These are phyloP conservation scores for Probosciger aterrimus DNA, from an alignment of 2,113 vertebrate species.

Conservation along the genomic window DNA sequence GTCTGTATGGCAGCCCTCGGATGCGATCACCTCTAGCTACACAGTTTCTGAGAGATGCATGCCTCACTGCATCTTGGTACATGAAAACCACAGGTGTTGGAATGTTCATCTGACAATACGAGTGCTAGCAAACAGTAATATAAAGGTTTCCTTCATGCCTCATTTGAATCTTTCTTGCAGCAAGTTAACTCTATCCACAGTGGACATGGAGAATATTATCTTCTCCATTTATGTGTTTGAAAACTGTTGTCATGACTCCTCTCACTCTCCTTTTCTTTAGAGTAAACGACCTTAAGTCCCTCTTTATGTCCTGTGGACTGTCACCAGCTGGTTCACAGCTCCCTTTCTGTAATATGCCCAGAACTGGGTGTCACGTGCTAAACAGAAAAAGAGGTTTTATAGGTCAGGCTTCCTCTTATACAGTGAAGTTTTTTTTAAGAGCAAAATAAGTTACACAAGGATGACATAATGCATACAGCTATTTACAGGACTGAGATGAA, in stretches of 20 bases:
- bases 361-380: background rate
- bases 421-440: background rate
- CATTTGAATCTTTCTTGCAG: background rate
- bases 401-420: background rate
- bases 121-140: background rate
- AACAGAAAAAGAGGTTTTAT: background rate
- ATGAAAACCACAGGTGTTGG: rapidly evolving
- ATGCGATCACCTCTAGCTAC: too few species aligned
- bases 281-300: background rate
- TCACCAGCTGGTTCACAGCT: background rate
- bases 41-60: background rate
- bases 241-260: background rate
- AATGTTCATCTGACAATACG: background rate
- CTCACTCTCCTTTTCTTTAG: background rate
- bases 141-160: background rate
- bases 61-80: too few species aligned
- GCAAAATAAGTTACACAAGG: background rate
- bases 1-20: rapidly evolving
- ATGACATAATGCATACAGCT: background rate
- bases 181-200: background rate
- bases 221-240: background rate
- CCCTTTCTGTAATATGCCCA: background rate
- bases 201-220: background rate
- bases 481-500: background rate
- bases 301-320: background rate